Evolutionary conservation across 2,797 vertebrate genomes (phyloP), one percentile per base, ranked within the genome.

Genomic region (Garrulus glandarius): DNA sequence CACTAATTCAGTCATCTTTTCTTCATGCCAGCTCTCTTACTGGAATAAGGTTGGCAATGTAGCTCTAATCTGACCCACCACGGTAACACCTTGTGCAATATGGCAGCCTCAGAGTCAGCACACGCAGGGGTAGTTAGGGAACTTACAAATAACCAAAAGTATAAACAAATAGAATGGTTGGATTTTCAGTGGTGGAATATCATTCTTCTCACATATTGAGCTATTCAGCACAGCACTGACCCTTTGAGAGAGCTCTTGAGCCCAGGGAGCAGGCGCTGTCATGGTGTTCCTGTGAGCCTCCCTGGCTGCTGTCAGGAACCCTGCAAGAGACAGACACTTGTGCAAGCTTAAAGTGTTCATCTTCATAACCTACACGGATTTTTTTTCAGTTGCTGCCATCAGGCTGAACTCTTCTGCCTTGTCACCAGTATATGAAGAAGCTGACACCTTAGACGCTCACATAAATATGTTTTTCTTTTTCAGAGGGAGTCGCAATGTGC

Each of bases 1-100:
- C 95, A 95, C 96, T 98, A 97, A 97, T 97, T 98, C 95, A 95
- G 95, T 96, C 97, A 97, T 97, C 97, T 98, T 97, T 97, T 95
- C 96, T 94, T 94, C 95, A 95, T 97, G 96, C 97, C 97, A 95
- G 95, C 74, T 95, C 95, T 94, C 94, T 96, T 90, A 94, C 89
- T 92, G 90, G 92, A 94, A 92, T 80, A 59, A 20, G 55, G 71
- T 60, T 94, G 89, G 93, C 83, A 86, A 17, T 4, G 41, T 7
- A 83, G 39, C 84, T 89, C 68, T 68, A 47, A 71, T 76, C 93
- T 92, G 96, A 96, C 93, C 88, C 95, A 84, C 67, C 26, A 53
- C 4, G 36, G 63, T 37, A 95, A 92, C 26, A 60, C 80, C 24
- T 56, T 85, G 89, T 49, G 79, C 96, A 97, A 89, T 76, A 94